Evolutionary conservation across 2,888 invertebrate genomes (phyloP).

Genomic region (Periphyllus acericola): DNA sequence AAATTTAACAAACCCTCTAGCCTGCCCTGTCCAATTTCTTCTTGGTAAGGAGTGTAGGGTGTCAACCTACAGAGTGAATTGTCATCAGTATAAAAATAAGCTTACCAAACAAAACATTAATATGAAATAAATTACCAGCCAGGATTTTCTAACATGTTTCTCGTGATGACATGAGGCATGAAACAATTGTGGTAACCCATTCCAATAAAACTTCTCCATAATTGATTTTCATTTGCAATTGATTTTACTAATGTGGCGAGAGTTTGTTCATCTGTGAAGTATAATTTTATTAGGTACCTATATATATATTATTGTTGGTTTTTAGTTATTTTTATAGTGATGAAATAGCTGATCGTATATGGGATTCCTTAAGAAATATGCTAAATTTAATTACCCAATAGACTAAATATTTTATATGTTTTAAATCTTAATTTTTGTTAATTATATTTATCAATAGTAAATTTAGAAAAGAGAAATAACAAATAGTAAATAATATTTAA

Average conservation of each 20-base stretch:
- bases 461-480: too few species aligned
- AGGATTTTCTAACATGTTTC: conserved; percentile 98
- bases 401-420: too few species aligned
- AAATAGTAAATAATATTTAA: not conserved
- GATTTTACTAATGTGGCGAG: conserved; percentile 81
- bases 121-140: conserved; percentile 80
- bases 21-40: conserved; percentile 97
- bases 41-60: conserved; percentile 98
- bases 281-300: not conserved
- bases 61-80: conserved; percentile 78
- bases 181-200: conserved; percentile 99
- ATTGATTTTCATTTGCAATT: conserved; percentile 87
- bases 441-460: too few species aligned
- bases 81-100: not conserved
- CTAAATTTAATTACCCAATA: too few species aligned
- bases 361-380: too few species aligned
- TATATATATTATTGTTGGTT: conserved; percentile 37
- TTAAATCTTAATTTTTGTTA: too few species aligned
- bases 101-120: not conserved
- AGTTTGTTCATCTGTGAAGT: conserved; percentile 85
- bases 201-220: conserved; percentile 96
- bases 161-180: conserved; percentile 92
- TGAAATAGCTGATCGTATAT: not conserved
- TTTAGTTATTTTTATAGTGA: not conserved
- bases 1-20: conserved; percentile 95